Evolutionary conservation across 2,888 invertebrate species (phyloP), one percentile per base, ranked within the genome.

Genomic region (Dione vanillae): DNA sequence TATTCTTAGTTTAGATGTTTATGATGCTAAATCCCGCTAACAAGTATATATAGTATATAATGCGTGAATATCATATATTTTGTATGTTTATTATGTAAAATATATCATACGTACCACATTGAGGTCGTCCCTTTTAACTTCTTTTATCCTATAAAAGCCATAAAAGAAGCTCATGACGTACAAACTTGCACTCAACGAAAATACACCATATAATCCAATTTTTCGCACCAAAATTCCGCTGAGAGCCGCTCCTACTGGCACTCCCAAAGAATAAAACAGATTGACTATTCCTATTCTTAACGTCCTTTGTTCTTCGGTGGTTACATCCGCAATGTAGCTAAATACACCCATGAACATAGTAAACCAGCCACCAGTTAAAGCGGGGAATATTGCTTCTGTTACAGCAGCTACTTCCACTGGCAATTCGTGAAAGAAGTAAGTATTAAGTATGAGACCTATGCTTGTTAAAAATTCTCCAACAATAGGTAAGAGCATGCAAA

Each of bases 321-420:
- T 97, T 16, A 97, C 96, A 83, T 98, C 97, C 1, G 96, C 97
- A 71, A 98, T 96, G 83, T 98, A 98, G 88, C 97, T 97, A 89
- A 98, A 97, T 76, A 97, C 96, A 20, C 97, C 97, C 97, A 97
- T 97, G 79, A 97, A 96, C 97, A 97, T 97, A 41, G 97, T 97
- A 84, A 97, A 97, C 97, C 97, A 97, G 10, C 97, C 97, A 11
- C 97, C 96, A 0, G 97, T 96, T 9, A 97, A 82, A 0, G 97
- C 97, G 2, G 97, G 97, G 86, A 97, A 97, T 75, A 97, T 94
- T 0, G 96, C 96, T 86, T 97, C 97, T 0, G 96, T 95, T 7
- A 97, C 94, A 0, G 96, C 97, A 16, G 96, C 96, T 2, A 95
- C 96, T 90, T 97, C 97, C 94, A 97, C 96, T 0, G 97, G 97